Evolutionary conservation across 1,140 invertebrate genomes (phyloP).

Genomic region (Drosophila teissieri): DNA sequence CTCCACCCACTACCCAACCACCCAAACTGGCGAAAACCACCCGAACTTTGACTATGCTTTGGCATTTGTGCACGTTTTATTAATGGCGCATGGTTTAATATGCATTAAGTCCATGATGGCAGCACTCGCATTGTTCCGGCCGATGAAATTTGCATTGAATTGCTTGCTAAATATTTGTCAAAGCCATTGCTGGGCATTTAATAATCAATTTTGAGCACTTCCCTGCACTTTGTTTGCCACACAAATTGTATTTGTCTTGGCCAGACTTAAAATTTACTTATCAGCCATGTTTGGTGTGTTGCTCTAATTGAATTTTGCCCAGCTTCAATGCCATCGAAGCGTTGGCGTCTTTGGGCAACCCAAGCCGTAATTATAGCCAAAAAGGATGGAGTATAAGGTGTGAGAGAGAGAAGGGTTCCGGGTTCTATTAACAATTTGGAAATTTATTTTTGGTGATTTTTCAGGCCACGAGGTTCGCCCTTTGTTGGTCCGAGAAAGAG

Average conservation of each 20-base stretch:
- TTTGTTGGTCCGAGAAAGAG: conserved; percentile 45
- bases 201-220: conserved; percentile 52
- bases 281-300: conserved; percentile 40
- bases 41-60: conserved; percentile 22
- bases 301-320: conserved; percentile 46
- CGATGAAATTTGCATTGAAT: conserved; percentile 54
- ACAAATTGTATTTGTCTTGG: conserved; percentile 50
- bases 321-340: not conserved
- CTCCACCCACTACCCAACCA: not conserved
- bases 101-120: conserved; percentile 56
- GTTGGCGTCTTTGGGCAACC: not conserved
- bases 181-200: conserved; percentile 49
- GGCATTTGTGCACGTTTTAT: conserved; percentile 74
- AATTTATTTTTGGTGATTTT: conserved; percentile 58
- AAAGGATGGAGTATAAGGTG: not conserved
- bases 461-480: conserved; percentile 34
- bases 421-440: conserved; percentile 64
- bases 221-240: conserved; percentile 49
- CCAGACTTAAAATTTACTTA: conserved; percentile 48
- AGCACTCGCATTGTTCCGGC: conserved; percentile 43
- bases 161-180: conserved; percentile 52
- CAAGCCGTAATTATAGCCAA: conserved; percentile 33
- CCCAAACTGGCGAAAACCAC: not conserved
- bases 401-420: conserved; percentile 13
- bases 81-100: conserved; percentile 59